Evolutionary conservation across 1,140 invertebrate species (phyloP).

Genomic region (Coelopa frigida): DNA sequence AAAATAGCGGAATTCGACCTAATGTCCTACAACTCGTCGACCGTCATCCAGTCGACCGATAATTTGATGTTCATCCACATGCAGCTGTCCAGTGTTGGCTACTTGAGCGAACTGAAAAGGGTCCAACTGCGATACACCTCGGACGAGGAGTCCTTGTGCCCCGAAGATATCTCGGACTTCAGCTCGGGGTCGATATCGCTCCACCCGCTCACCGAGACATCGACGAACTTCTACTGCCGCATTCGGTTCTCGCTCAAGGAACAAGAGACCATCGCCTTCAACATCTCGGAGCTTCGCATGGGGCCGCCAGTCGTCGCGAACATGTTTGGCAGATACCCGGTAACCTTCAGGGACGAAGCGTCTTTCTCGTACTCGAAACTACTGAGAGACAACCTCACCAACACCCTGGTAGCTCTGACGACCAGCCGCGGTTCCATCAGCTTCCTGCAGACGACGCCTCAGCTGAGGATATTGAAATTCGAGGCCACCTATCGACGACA

Average conservation of each 20-base stretch:
- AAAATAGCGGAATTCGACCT: constrained; percentile 19
- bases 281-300: not conserved
- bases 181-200: constrained; percentile 14
- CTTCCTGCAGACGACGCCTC: no score
- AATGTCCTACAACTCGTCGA: constrained; percentile 13
- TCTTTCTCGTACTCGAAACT: not conserved
- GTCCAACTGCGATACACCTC: constrained; percentile 21
- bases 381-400: constrained; percentile 13
- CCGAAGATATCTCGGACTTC: constrained; percentile 21
- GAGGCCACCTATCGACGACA: no score
- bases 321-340: not conserved
- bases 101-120: constrained; percentile 4
- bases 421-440: constrained; percentile 13
- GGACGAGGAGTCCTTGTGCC: constrained; percentile 18
- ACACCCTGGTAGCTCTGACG: constrained; percentile 12
- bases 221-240: constrained; percentile 19
- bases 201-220: constrained; percentile 11
- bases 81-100: not conserved
- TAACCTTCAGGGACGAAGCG: constrained; percentile 18
- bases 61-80: constrained; percentile 26
- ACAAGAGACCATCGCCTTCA: constrained; percentile 24
- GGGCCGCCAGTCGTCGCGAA: not conserved
- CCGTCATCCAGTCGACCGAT: constrained; percentile 25
- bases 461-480: no score
- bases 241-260: constrained; percentile 13